phyloP scores from a whole-genome alignment of 2,797 vertebrate genomes.

The Cyclopterus lumpus region DNA sequence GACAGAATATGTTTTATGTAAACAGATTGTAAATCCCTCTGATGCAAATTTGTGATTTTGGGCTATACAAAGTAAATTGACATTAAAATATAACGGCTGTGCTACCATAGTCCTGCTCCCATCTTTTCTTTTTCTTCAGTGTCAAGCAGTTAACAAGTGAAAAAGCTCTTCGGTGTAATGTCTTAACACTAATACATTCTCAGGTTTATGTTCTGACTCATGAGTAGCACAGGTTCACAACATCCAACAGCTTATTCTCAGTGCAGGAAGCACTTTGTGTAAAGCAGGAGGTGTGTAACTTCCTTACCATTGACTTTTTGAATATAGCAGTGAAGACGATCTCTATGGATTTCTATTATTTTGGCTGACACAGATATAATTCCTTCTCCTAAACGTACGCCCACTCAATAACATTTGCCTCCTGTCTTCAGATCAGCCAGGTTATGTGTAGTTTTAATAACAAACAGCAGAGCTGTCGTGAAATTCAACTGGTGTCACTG shows the following conservation, averaged over 20 bases:
- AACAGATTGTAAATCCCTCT: too few species aligned
- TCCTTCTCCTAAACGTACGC: not conserved
- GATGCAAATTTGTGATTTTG: too few species aligned
- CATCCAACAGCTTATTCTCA: not conserved
- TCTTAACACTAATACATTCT: slow-evolving; percentile 29
- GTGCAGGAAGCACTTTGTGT: not conserved
- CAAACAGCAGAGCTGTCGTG: not conserved
- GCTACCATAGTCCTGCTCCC: too few species aligned
- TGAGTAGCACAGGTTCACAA: not conserved
- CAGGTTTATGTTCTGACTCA: not conserved
- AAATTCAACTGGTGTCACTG: not conserved
- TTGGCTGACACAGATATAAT: not conserved
- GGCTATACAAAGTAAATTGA: too few species aligned
- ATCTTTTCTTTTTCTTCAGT: too few species aligned
- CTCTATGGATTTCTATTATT: not conserved
- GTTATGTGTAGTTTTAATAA: not conserved
- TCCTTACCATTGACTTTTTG: not conserved
- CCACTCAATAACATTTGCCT: not conserved
- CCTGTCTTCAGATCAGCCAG: not conserved
- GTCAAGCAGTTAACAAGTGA: too few species aligned
- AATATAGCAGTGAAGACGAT: not conserved
- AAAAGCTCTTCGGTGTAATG: not conserved
- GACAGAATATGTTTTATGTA: too few species aligned
- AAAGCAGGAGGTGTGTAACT: not conserved
- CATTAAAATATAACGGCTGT: too few species aligned